phyloP scores from a whole-genome alignment of 92 coral and sea anemone species.

The Epizoanthus stellaris region DNA sequence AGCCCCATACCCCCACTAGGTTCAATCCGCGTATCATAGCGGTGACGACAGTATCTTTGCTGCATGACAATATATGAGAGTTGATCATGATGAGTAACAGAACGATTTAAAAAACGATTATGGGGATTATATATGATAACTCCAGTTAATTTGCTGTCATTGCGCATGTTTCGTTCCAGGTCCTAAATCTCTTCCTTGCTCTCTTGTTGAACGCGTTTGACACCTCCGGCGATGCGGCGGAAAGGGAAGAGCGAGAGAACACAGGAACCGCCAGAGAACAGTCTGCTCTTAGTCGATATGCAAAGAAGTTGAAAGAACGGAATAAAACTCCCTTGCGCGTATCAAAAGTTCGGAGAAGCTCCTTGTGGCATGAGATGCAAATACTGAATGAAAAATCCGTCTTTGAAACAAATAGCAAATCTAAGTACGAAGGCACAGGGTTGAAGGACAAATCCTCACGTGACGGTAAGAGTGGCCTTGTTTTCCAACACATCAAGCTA shows the following conservation, averaged over 20 bases:
- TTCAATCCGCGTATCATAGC: too few relatives aligned
- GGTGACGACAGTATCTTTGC: too few relatives aligned
- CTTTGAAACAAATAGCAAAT: background rate
- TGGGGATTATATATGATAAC: background rate
- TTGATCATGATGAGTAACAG: too few relatives aligned
- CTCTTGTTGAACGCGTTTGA: slow-evolving; percentile 83
- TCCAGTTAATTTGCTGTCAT: background rate
- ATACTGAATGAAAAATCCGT: background rate
- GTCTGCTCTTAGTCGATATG: slow-evolving; percentile 18
- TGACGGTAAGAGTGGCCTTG: too few relatives aligned
- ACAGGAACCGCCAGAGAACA: slow-evolving; percentile 28
- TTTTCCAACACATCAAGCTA: too few relatives aligned
- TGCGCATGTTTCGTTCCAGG: slow-evolving; percentile 40
- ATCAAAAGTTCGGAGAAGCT: background rate
- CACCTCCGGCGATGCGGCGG: slow-evolving; percentile 66
- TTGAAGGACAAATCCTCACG: background rate
- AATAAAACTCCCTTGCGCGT: background rate
- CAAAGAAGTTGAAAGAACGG: background rate
- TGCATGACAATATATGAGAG: too few relatives aligned
- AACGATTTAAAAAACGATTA: background rate
- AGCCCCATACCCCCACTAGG: too few relatives aligned
- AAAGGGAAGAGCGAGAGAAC: slow-evolving; percentile 49
- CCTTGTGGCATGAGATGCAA: slow-evolving; percentile 15
- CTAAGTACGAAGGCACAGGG: background rate
- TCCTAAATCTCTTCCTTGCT: slow-evolving; percentile 81